Percentiles rank a stretch among this genome's conserved stretches.
Evolutionary conservation across 2,797 vertebrate species (phyloP).

Genomic region (Gambelia wislizenii): DNA sequence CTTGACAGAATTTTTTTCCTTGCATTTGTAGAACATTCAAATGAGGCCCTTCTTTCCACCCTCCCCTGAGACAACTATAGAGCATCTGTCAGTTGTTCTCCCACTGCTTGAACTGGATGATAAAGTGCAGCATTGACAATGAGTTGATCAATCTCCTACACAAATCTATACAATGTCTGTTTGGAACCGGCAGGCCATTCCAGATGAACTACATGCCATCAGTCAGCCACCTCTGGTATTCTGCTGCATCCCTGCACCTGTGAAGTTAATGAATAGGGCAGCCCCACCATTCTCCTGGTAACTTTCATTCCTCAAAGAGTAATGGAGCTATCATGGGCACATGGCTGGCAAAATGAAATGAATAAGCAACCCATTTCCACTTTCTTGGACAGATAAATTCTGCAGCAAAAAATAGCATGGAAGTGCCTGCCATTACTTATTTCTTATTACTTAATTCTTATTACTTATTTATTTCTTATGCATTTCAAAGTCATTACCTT

Average conservation of each 20-base stretch:
- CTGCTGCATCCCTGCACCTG: conserved; percentile 17
- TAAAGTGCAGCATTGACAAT: conserved; percentile 38
- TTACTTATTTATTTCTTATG: not conserved
- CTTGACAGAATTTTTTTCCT: conserved; percentile 16
- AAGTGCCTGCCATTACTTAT: not conserved
- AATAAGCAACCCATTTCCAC: not conserved
- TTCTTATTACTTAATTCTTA: too few species aligned
- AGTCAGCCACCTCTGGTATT: conserved; percentile 37
- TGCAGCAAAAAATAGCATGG: not conserved
- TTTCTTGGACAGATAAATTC: not conserved
- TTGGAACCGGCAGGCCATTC: conserved; percentile 40
- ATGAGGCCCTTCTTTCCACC: not conserved
- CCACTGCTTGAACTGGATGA: conserved; percentile 41
- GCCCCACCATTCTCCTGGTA: conserved; percentile 24
- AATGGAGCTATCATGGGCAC: not conserved
- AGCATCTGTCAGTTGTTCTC: conserved; percentile 26
- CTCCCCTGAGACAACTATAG: conserved; percentile 18
- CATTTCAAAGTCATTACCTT: not conserved
- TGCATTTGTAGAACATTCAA: not conserved
- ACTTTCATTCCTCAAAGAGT: not conserved
- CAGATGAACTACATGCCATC: conserved; percentile 38
- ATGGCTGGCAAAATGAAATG: conserved; percentile 14
- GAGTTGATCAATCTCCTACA: conserved; percentile 32
- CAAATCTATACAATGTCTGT: conserved; percentile 27
- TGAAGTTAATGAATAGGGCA: conserved; percentile 22